These are phyloP conservation scores for Drosophila nr. perissopoda DNA, from an alignment of 2,888 invertebrate genomes.

Conservation along the genomic window DNA sequence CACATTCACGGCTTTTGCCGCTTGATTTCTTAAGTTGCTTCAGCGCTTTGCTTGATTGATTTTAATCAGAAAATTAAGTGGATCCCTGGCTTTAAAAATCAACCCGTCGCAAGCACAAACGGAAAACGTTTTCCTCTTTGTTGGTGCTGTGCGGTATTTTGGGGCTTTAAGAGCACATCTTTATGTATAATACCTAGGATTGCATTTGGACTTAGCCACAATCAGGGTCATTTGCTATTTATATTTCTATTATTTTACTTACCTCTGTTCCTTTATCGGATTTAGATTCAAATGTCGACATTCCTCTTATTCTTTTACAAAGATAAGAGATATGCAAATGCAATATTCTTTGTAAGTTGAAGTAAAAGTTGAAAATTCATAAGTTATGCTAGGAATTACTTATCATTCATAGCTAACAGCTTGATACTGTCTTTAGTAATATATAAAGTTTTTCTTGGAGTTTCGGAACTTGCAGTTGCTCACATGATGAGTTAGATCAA, in stretches of 20 bases:
- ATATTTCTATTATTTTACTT: not conserved
- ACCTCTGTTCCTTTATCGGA: no score
- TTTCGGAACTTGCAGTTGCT: not conserved
- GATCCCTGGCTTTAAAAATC: constrained; percentile 48
- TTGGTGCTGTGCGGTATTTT: not conserved
- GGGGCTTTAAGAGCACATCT: not conserved
- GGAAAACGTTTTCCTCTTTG: not conserved
- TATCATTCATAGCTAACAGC: not conserved
- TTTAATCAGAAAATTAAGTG: constrained; percentile 81
- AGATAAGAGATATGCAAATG: not conserved
- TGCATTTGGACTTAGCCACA: constrained; percentile 1
- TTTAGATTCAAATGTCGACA: not conserved
- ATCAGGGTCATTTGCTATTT: not conserved
- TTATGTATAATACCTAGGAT: not conserved
- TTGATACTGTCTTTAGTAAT: not conserved
- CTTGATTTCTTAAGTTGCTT: constrained; percentile 56
- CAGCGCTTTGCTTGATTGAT: constrained; percentile 73
- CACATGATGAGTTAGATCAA: not conserved
- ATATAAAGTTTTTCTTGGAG: not conserved
- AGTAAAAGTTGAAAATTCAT: not conserved
- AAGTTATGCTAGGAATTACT: not conserved
- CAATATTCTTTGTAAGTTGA: not conserved
- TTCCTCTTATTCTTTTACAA: not conserved
- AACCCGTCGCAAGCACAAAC: not conserved
- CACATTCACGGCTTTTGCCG: constrained; percentile 25